Base-by-base conservation (phyloP, 2,797 vertebrate genomes). In the Menidia menidia region DNA sequence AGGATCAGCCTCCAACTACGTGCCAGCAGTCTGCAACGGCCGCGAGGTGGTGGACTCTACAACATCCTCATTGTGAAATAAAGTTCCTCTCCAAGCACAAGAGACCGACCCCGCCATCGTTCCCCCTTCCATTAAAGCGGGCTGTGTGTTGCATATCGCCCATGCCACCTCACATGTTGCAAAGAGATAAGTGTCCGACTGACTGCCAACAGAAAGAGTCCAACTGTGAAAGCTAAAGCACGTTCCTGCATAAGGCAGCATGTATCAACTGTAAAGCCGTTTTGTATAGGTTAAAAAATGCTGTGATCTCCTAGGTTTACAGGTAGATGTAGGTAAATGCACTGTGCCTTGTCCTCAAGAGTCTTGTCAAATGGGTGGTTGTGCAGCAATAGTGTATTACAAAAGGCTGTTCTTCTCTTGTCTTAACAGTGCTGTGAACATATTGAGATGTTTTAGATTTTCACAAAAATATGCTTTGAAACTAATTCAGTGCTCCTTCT, bases 21-120 rank as follows among this genome's bases (percentile, higher is more conserved):
- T 99, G 77, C 97, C 97, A 47, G 95, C 97, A 0, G 97, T 99
- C 43, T 99, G 98, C 76, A 99, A 99, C 0, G 97, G 98, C 13
- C 96, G 96, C 0, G 97, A 99, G 86, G 97, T 98, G 75, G 96
- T 98, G 78, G 98, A 99, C 86, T 98, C 98, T 1, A 98, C 97
- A 0, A 99, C 97, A 0, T 99, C 98, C 0, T 99, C 98, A 45
- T 94, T 99, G 92, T 98, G 94, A 98, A 75, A 64, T 1, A 25
- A 65, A 60, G 4, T 11, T 30, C 35, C 55, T 61, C 67, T 80
- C 19, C 43, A 64, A 82, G 73, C 84, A 78, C 78, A 78, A 71
- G 60, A 58, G 60, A 57, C 73, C 81, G 39, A 65, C 55, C 68
- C 33, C 45, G 19, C 68, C 69, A 72, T 78, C 71, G 43, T 44